Evolutionary conservation across 2,888 invertebrate species (phyloP).

Genomic region (Plusia festucae): DNA sequence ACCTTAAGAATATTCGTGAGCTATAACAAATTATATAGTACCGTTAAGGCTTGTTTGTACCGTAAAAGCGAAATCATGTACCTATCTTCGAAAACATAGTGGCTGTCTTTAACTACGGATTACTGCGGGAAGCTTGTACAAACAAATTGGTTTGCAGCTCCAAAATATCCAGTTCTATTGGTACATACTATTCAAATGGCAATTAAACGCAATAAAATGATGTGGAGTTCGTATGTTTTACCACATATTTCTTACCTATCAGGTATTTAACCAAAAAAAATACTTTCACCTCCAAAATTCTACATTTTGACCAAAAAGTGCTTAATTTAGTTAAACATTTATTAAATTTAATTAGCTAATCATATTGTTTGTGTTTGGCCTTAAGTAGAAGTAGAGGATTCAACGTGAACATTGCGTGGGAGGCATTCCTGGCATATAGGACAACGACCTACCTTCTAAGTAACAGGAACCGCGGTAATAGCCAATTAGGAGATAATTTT

Average conservation of each 20-base stretch:
- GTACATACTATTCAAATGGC: slow-evolving; percentile 44
- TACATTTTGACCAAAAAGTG: background rate
- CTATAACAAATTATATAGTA: slow-evolving; percentile 23
- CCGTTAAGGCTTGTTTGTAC: slow-evolving; percentile 58
- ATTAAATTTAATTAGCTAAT: too few species aligned
- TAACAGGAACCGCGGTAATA: background rate
- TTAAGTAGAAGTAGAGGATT: background rate
- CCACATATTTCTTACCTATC: background rate
- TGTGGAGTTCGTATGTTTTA: slow-evolving; percentile 11
- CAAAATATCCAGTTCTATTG: slow-evolving; percentile 47
- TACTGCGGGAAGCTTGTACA: slow-evolving; percentile 56
- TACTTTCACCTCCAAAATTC: too few species aligned
- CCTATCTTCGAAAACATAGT: slow-evolving; percentile 52
- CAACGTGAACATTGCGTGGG: background rate
- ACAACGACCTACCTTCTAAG: background rate
- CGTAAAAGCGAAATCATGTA: slow-evolving; percentile 61
- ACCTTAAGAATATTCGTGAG: slow-evolving; percentile 34
- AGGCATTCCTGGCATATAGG: background rate
- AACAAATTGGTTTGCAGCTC: slow-evolving; percentile 43
- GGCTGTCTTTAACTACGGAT: slow-evolving; percentile 36
- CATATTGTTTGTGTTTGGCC: background rate
- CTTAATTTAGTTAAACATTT: too few species aligned
- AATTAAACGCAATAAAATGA: slow-evolving; percentile 24
- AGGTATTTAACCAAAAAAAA: too few species aligned
- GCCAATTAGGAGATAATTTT: background rate